Evolutionary conservation across 2,888 invertebrate species (phyloP), one percentile per base, ranked within the genome.

Genomic region (Nomada lathburiana): DNA sequence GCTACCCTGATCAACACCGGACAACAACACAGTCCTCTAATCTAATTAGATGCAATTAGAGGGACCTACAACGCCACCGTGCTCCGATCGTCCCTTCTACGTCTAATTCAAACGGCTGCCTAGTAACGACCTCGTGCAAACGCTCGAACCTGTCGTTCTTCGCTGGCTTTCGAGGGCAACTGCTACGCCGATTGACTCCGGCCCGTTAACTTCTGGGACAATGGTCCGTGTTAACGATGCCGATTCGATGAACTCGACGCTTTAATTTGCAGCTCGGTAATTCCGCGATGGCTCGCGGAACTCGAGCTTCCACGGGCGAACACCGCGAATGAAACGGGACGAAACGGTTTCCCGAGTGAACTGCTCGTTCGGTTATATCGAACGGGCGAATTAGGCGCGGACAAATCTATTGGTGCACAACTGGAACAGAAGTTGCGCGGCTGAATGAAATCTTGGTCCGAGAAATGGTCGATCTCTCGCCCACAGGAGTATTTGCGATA

Each of bases 31-130:
- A 71, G 64, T 10, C 76, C 71, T 81, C 82, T 82, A 88, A 86
- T 88, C 74, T 86, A 86, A 87, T 87, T 87, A 87, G 85, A 85
- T 80, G 77, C 83, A 83, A 83, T 74, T 73, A 83, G 82, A 87
- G 76, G 77, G 64, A 87, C 71, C 83, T 26, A 69, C 68, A 55
- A 63, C 76, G 71, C 74, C 69, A 68, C 55, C 72, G 36, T 18
- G 29, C 72, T 67, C 52, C 72, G 76, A 76, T 78, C 76, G 76
- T 42, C 62, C 57, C 36, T 76, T 57, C 52, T 63, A 29, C 83
- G 73, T 83, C 79, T 67, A 71, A 84, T 75, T 71, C 80, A 60
- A 82, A 57, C 44, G 65, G 47, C 47, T 13, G 57, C 20, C 68
- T 13, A 16, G 59, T 55, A 71, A 63, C 65, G 65, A 62, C 50